Evolutionary conservation across 2,797 vertebrate species (phyloP).

Genomic region (Monodelphis domestica): DNA sequence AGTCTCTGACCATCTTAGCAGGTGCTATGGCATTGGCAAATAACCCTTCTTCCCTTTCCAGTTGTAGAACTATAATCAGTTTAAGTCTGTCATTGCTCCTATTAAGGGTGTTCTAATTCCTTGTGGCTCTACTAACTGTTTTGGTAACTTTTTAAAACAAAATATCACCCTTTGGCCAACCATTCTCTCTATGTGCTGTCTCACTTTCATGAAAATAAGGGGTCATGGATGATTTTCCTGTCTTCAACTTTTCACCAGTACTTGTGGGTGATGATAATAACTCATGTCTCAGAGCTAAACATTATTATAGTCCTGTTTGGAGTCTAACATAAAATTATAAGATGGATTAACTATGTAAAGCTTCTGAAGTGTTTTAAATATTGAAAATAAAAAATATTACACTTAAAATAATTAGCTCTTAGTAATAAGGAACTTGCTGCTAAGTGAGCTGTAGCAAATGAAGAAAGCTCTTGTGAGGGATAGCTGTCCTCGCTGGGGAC

Average conservation of each 20-base stretch:
- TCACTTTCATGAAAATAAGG: background rate
- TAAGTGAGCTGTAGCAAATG: conserved; percentile 25
- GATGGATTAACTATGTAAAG: background rate
- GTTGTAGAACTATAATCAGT: background rate
- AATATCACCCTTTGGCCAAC: background rate
- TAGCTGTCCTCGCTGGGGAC: conserved; percentile 4
- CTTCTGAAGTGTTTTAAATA: conserved; percentile 39
- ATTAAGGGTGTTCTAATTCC: background rate
- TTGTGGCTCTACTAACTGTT: background rate
- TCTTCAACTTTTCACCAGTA: conserved; percentile 14
- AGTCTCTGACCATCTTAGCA: background rate
- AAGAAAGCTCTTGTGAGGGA: conserved; percentile 16
- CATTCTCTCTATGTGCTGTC: background rate
- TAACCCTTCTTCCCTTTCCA: background rate
- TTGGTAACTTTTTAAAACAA: background rate
- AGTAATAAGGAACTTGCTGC: background rate
- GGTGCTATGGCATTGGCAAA: background rate
- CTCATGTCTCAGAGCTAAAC: background rate
- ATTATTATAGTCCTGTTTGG: background rate
- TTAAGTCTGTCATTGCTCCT: background rate
- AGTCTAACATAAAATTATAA: background rate
- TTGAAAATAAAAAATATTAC: background rate
- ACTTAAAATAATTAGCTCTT: conserved; percentile 2
- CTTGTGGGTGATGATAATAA: conserved; percentile 18
- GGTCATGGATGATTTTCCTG: background rate